Percentiles rank a stretch among this genome's conserved stretches.
Evolutionary conservation across 1,140 invertebrate species (phyloP).

Genomic region (Aphidius ervi): DNA sequence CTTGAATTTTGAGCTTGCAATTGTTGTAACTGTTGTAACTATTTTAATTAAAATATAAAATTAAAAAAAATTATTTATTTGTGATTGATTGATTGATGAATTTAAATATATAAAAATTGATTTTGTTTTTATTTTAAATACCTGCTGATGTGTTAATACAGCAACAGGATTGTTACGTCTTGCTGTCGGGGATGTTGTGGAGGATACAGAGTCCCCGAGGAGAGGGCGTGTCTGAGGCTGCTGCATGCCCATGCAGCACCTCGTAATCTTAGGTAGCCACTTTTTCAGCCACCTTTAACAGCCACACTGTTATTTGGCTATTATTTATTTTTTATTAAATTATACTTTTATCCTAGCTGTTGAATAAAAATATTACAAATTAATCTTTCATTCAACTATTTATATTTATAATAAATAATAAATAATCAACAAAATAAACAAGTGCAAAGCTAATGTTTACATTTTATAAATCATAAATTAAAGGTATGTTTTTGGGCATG

Average conservation of each 20-base stretch:
- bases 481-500: no score
- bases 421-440: no score
- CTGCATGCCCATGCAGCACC: slow-evolving; percentile 60
- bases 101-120: no score
- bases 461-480: no score
- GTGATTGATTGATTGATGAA: no score
- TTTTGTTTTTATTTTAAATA: slow-evolving; percentile 24
- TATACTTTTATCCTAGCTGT: no score
- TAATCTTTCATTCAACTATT: no score
- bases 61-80: background rate
- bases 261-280: slow-evolving; percentile 53
- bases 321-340: background rate
- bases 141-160: slow-evolving; percentile 55
- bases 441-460: no score
- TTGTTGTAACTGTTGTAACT: slow-evolving; percentile 56
- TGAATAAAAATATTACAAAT: background rate
- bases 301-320: background rate
- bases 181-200: slow-evolving; percentile 53
- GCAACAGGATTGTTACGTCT: slow-evolving; percentile 50
- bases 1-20: slow-evolving; percentile 51
- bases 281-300: slow-evolving; percentile 33
- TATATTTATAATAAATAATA: no score
- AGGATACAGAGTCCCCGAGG: slow-evolving; percentile 56
- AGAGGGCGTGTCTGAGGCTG: slow-evolving; percentile 59
- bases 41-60: background rate